These are phyloP conservation scores for Pungitius pungitius DNA, from an alignment of 2,113 vertebrate species.

Conservation along the genomic window DNA sequence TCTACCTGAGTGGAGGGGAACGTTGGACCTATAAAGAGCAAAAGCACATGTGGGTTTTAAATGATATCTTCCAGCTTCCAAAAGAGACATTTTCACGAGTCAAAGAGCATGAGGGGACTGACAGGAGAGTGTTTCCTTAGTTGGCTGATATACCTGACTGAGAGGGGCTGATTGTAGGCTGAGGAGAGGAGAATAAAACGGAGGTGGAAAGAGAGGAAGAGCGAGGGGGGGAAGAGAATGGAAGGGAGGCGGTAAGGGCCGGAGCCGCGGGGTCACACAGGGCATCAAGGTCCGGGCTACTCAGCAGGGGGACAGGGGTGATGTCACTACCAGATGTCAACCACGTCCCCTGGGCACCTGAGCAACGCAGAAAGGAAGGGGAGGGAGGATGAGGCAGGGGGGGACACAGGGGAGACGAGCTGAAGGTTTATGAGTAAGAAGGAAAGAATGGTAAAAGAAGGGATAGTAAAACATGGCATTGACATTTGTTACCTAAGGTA, in stretches of 20 bases:
- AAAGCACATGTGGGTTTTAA: not conserved
- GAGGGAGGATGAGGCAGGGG: not conserved
- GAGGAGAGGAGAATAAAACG: constrained; percentile 42
- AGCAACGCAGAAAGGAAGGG: constrained; percentile 13
- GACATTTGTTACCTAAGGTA: constrained; percentile 60
- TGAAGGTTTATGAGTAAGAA: not conserved
- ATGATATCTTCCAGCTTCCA: not conserved
- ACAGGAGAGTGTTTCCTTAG: not conserved
- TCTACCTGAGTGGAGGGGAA: constrained; percentile 20
- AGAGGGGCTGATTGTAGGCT: constrained; percentile 28
- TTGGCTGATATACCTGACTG: constrained; percentile 68
- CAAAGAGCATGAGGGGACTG: not conserved
- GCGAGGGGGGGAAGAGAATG: constrained; percentile 27
- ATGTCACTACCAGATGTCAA: constrained; percentile 40
- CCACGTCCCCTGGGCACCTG: constrained; percentile 45
- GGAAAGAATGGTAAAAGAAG: not conserved
- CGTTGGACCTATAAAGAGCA: constrained; percentile 23
- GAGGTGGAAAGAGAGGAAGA: constrained; percentile 38
- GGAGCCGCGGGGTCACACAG: constrained; percentile 73
- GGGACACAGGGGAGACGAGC: not conserved
- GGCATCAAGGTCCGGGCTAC: constrained; percentile 80
- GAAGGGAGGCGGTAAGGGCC: constrained; percentile 31
- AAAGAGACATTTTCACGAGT: not conserved
- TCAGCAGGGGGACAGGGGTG: constrained; percentile 71
- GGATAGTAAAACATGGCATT: not conserved